A percentile compares a stretch with the other conserved stretches of the same genome.
phyloP scores from a whole-genome alignment of 2,797 vertebrate genomes.

The Okamejei kenojei region DNA sequence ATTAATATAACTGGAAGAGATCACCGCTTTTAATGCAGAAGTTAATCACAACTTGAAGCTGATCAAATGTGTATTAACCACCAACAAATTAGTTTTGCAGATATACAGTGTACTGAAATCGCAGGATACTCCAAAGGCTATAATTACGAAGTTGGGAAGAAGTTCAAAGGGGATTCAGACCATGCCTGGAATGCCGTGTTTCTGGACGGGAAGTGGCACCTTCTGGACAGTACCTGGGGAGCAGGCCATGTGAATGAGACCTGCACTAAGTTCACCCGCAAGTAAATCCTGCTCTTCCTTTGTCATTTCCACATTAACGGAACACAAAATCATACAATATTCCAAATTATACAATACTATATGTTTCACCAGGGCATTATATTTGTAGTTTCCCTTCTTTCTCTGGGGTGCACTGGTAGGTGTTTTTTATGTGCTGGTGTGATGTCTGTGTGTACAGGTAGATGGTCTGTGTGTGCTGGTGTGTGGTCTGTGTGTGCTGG shows the following conservation, averaged over 20 bases:
- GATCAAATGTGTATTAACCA: conserved; percentile 2
- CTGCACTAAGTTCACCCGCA: conserved; percentile 60
- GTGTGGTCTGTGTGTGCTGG: too few species aligned
- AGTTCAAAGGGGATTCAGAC: conserved; percentile 53
- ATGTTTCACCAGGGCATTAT: too few species aligned
- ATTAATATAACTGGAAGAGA: too few species aligned
- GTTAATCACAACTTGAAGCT: background rate
- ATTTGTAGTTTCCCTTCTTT: background rate
- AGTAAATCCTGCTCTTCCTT: conserved; percentile 47
- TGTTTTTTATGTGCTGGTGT: too few species aligned
- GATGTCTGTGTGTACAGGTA: too few species aligned
- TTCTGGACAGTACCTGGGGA: conserved; percentile 70
- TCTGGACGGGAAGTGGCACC: conserved; percentile 64
- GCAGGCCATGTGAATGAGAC: conserved; percentile 55
- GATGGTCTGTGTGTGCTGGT: too few species aligned
- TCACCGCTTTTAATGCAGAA: background rate
- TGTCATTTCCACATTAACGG: background rate
- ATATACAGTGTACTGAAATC: conserved; percentile 60
- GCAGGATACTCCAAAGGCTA: conserved; percentile 62
- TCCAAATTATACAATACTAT: background rate
- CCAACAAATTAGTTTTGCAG: conserved; percentile 54
- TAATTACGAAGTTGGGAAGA: conserved; percentile 56
- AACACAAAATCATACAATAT: background rate
- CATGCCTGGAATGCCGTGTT: conserved; percentile 66
- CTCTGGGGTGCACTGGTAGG: background rate